Evolutionary conservation across 2,113 vertebrate genomes (phyloP).

Genomic region (Amblyopsis rosae): DNA sequence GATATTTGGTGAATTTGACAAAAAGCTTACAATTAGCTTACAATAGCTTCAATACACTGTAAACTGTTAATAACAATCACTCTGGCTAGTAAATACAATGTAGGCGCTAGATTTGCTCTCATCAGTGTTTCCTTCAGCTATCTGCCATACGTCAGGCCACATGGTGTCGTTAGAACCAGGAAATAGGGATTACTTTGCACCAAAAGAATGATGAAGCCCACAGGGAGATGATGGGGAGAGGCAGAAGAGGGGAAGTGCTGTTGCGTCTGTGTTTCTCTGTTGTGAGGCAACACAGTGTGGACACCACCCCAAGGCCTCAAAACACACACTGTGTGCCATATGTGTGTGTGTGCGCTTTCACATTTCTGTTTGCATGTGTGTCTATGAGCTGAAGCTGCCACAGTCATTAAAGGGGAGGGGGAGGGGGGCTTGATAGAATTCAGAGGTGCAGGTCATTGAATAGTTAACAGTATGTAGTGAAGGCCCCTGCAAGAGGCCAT

Average conservation of each 20-base stretch:
- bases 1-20: too few relatives aligned
- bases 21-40: too few relatives aligned
- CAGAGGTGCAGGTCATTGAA: slow-evolving; percentile 5
- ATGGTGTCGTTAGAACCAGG: slow-evolving; percentile 33
- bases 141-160: not conserved
- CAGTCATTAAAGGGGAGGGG: not conserved
- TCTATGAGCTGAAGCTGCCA: not conserved
- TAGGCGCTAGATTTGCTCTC: too few relatives aligned
- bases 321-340: not conserved
- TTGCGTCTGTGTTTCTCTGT: slow-evolving; percentile 45
- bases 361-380: not conserved
- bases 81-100: too few relatives aligned
- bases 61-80: too few relatives aligned
- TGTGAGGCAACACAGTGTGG: slow-evolving; percentile 27
- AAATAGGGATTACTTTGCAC: slow-evolving; percentile 13
- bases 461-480: not conserved
- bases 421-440: not conserved
- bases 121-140: too few relatives aligned
- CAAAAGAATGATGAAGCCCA: slow-evolving; percentile 22
- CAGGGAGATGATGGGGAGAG: not conserved
- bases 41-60: too few relatives aligned
- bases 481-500: too few relatives aligned
- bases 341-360: not conserved
- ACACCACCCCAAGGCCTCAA: not conserved
- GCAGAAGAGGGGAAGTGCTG: not conserved